Evolutionary conservation across 1,140 invertebrate species (phyloP).

Genomic region (Solenopsis invicta): DNA sequence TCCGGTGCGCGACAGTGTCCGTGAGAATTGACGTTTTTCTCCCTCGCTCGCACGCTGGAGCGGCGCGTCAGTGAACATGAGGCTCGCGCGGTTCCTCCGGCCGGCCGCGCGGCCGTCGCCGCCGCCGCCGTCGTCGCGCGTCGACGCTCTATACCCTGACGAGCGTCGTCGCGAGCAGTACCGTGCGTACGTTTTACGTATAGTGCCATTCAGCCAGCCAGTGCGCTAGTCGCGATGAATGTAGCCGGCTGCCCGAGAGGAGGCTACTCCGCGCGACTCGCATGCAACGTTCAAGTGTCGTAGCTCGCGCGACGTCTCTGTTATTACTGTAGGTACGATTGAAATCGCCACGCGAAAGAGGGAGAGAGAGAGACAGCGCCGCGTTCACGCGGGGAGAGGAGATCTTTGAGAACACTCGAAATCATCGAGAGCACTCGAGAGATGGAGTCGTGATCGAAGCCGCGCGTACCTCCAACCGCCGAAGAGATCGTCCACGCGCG

Average conservation of each 20-base stretch:
- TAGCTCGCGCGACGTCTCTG: background rate
- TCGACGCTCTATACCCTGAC: conserved; percentile 33
- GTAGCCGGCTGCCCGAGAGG: conserved; percentile 1
- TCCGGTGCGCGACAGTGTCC: too few species aligned
- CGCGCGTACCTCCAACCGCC: background rate
- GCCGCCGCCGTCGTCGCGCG: background rate
- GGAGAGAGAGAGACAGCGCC: background rate
- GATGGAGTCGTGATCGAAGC: conserved; percentile 40
- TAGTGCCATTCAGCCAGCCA: conserved; percentile 37
- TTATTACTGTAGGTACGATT: background rate
- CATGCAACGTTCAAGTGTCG: conserved; percentile 20
- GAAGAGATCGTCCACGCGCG: background rate
- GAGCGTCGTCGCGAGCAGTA: conserved; percentile 7
- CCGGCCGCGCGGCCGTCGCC: too few species aligned
- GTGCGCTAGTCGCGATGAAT: conserved; percentile 39
- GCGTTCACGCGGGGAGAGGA: background rate
- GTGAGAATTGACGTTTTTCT: conserved; percentile 34
- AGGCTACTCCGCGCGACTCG: background rate
- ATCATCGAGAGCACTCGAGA: conserved; percentile 21
- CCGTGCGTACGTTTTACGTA: conserved; percentile 34
- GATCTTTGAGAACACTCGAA: background rate
- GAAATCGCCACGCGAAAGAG: background rate
- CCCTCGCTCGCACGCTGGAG: background rate
- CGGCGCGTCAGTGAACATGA: conserved; percentile 30
- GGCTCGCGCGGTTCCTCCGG: background rate